Evolutionary conservation across 2,797 vertebrate species (phyloP).

Genomic region (Decapterus maruadsi): DNA sequence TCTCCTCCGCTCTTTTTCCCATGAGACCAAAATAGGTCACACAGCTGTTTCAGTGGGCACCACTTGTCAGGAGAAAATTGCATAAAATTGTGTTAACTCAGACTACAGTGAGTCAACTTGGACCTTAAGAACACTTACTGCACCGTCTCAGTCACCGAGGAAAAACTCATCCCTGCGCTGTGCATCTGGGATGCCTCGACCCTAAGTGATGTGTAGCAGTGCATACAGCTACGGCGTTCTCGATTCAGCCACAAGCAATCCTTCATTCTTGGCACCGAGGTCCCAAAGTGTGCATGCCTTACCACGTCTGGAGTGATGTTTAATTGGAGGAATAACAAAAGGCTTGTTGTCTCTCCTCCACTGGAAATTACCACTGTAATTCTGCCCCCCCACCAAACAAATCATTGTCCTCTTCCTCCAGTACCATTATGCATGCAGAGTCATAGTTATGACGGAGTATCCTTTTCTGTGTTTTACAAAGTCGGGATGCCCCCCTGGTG

Average conservation of each 20-base stretch:
- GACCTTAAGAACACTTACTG: constrained; percentile 16
- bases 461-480: constrained; percentile 71
- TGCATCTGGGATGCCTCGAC: constrained; percentile 48
- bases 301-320: constrained; percentile 55
- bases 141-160: constrained; percentile 17
- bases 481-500: constrained; percentile 52
- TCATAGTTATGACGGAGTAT: constrained; percentile 53
- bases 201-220: constrained; percentile 36
- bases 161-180: constrained; percentile 37
- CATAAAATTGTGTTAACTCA: constrained; percentile 36
- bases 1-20: constrained; percentile 1
- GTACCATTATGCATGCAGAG: constrained; percentile 62
- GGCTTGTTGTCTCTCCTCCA: constrained; percentile 56
- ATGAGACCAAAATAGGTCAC: constrained; percentile 45
- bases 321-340: constrained; percentile 68
- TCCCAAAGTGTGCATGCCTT: constrained; percentile 42
- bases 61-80: constrained; percentile 27
- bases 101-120: constrained; percentile 33
- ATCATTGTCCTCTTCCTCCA: constrained; percentile 45
- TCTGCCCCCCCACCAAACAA: constrained; percentile 33
- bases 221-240: constrained; percentile 39
- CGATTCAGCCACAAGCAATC: constrained; percentile 35
- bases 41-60: constrained; percentile 38
- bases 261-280: constrained; percentile 38
- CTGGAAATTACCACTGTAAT: constrained; percentile 53